Evolutionary conservation across 1,140 invertebrate species (phyloP).

Genomic region (Leptopilina boulardi): DNA sequence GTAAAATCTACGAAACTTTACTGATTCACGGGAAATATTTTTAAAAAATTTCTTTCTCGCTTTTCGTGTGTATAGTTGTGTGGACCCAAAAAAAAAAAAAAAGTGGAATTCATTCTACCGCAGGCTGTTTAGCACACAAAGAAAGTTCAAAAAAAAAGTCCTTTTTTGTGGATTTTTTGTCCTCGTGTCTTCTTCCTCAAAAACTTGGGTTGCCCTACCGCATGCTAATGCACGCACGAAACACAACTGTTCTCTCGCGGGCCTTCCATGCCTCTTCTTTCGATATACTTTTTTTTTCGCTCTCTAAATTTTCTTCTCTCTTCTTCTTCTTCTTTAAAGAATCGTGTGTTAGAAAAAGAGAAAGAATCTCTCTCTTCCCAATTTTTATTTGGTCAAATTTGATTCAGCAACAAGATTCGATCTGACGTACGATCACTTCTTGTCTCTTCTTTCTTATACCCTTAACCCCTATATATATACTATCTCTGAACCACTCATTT

Average conservation of each 20-base stretch:
- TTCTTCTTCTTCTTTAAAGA: too few species aligned
- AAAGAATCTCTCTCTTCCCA: conserved; percentile 46
- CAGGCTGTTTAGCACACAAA: conserved; percentile 70
- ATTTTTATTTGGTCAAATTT: conserved; percentile 71
- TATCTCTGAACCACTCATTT: conserved; percentile 15
- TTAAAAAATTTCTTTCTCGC: not conserved
- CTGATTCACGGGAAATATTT: not conserved
- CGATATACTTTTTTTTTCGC: conserved; percentile 35
- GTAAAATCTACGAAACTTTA: not conserved
- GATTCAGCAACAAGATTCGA: conserved; percentile 70
- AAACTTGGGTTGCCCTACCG: conserved; percentile 57
- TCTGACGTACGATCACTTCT: conserved; percentile 71
- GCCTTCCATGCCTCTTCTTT: conserved; percentile 41
- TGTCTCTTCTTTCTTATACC: conserved; percentile 46
- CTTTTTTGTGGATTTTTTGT: conserved; percentile 61
- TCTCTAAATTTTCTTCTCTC: not conserved
- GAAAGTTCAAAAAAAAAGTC: conserved; percentile 65
- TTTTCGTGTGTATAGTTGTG: not conserved
- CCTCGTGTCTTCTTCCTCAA: conserved; percentile 43
- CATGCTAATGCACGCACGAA: conserved; percentile 71
- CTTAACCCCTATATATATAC: conserved; percentile 34
- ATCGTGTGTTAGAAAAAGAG: not conserved
- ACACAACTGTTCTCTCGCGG: conserved; percentile 70
- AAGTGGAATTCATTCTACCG: not conserved
- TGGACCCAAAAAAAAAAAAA: not conserved